Evolutionary conservation across 1,140 invertebrate genomes (phyloP).

Genomic region (Schmidtea mediterranea): DNA sequence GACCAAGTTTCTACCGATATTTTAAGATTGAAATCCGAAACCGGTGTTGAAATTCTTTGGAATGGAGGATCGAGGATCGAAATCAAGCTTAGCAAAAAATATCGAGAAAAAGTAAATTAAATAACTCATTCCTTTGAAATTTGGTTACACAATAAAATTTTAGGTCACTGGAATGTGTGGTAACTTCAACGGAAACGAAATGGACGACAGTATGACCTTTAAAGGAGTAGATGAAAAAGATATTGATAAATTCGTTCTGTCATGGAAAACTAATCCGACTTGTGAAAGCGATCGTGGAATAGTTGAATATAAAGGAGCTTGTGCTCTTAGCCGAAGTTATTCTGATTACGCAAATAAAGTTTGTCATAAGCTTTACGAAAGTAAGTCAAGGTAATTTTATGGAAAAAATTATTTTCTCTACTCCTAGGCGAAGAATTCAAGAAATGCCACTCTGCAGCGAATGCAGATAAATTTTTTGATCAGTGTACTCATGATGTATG

Average conservation of each 20-base stretch:
- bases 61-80: constrained; percentile 49
- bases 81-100: constrained; percentile 35
- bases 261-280: constrained; percentile 8
- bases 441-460: background rate
- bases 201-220: constrained; percentile 33
- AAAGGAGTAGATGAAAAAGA: background rate
- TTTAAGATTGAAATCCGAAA: constrained; percentile 43
- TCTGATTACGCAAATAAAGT: background rate
- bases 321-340: background rate
- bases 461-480: background rate
- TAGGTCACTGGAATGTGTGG: constrained; percentile 57
- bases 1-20: constrained; percentile 8
- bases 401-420: no score
- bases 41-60: constrained; percentile 54
- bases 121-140: constrained; percentile 8
- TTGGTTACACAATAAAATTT: constrained; percentile 1
- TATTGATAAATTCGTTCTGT: constrained; percentile 6
- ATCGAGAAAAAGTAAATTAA: constrained; percentile 30
- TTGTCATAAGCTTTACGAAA: background rate
- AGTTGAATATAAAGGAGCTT: background rate
- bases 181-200: constrained; percentile 53
- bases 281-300: constrained; percentile 1
- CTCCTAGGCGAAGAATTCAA: background rate
- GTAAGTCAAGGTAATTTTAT: no score
- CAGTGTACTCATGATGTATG: constrained; percentile 62